Evolutionary conservation across 2,888 invertebrate species (phyloP), one percentile per base, ranked within the genome.

Genomic region (Sabellastarte sp.): DNA sequence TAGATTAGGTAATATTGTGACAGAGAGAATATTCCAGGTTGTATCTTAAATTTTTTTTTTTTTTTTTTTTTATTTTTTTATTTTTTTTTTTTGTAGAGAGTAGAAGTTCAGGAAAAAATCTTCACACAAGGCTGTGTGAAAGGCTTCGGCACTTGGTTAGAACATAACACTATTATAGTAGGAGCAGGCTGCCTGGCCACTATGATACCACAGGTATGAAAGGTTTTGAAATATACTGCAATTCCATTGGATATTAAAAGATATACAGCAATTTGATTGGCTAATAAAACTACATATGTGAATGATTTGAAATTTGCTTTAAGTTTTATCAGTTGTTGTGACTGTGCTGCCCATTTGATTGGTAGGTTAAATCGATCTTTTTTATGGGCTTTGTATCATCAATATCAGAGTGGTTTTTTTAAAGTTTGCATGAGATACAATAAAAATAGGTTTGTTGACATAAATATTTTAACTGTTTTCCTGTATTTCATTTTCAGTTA

Each of bases 191-290:
- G 76, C 62, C 66, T 80, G 10, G 78, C 76, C 2, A 70, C 81
- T 31, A 68, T 81, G 0, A 56, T 81, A 24, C 81, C 81, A 26
- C 81, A 82, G 79, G 82, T 82, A 61, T 61, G 62, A 59, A n/a
- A 31, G 15, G 5, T 2, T 10, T 5, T 52, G 20, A 4, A 3
- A 3, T 30, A 4, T 31, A 15, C 51, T 3, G 41, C 41, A 41
- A 41, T 20, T 10, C 41, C 5, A 41, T 10, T 41, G 41, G 41
- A 41, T 41, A 41, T n/a, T n/a, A n/a, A n/a, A n/a, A n/a, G n/a
- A n/a, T n/a, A n/a, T n/a, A n/a, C n/a, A 41, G 41, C 20, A 10
- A 20, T 41, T 41, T 41, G 53, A 20, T 24, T 30, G 15, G 10
- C 29, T 5, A n/a, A n/a, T n/a, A n/a, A n/a, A n/a, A n/a, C n/a